Percentiles rank a stretch among this genome's conserved stretches.
phyloP scores from a whole-genome alignment of 2,797 vertebrate genomes.

The Labeo calbasu region DNA sequence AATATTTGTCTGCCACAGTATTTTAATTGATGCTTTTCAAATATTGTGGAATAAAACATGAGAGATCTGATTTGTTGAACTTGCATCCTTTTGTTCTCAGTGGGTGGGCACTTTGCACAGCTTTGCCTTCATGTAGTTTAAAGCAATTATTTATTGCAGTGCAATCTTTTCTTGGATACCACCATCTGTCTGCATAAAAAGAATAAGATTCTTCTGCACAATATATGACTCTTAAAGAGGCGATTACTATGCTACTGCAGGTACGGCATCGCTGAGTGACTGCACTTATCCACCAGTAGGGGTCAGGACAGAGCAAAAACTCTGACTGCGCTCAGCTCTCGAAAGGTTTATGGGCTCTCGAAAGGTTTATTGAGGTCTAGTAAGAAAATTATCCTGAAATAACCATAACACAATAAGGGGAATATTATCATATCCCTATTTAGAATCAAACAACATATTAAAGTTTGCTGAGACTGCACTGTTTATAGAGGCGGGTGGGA shows the following conservation, averaged over 20 bases:
- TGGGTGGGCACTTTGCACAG: slow-evolving; percentile 24
- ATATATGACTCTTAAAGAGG: background rate
- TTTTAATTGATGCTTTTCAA: background rate
- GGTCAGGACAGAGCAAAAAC: slow-evolving; percentile 71
- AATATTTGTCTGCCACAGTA: background rate
- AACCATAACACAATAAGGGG: slow-evolving; percentile 5
- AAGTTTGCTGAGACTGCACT: slow-evolving; percentile 2
- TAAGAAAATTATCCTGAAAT: slow-evolving; percentile 32
- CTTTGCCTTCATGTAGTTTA: slow-evolving; percentile 15
- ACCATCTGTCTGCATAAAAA: background rate
- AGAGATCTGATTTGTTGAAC: slow-evolving; percentile 20
- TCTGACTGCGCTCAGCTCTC: slow-evolving; percentile 34
- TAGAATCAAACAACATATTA: slow-evolving; percentile 3
- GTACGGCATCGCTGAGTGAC: background rate
- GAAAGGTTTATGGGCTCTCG: slow-evolving; percentile 36
- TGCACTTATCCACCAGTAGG: slow-evolving; percentile 70
- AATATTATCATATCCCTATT: slow-evolving; percentile 12
- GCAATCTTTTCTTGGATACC: background rate
- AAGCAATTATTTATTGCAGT: slow-evolving; percentile 22
- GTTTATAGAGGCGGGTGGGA: slow-evolving; percentile 1
- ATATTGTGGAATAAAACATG: background rate
- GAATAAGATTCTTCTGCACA: background rate
- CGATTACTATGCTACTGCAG: background rate
- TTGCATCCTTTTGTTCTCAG: slow-evolving; percentile 43
- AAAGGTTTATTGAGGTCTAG: slow-evolving; percentile 51